Conservation (phyloP, 1,140 invertebrate species). For the Papilio polytes region DNA sequence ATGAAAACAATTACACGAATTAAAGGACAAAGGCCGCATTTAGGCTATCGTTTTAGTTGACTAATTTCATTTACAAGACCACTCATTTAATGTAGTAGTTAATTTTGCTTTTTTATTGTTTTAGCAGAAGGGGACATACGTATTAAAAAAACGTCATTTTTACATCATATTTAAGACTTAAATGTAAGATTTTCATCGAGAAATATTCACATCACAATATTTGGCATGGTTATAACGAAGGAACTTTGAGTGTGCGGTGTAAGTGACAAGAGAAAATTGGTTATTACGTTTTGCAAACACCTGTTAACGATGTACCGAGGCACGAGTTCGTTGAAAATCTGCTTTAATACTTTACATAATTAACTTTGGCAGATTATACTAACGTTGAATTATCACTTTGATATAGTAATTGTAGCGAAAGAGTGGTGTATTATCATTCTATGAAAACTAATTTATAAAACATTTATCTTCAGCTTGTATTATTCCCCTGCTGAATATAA, state of each 20-base stretch:
- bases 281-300: constrained; percentile 33
- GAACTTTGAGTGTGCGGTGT: constrained; percentile 25
- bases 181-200: background rate
- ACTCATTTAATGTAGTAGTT: too few relatives aligned
- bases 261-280: constrained; percentile 36
- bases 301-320: constrained; percentile 35
- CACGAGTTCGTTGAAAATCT: constrained; percentile 24
- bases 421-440: background rate
- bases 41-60: too few relatives aligned
- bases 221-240: constrained; percentile 27
- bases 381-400: constrained; percentile 12
- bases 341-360: constrained; percentile 19
- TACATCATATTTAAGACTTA: background rate
- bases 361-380: background rate
- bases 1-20: background rate
- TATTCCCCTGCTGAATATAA: too few relatives aligned
- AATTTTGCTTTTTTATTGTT: too few relatives aligned
- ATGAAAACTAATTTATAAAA: too few relatives aligned
- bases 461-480: too few relatives aligned
- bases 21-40: too few relatives aligned
- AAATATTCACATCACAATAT: constrained; percentile 11
- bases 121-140: too few relatives aligned
- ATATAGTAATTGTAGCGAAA: background rate
- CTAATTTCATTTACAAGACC: too few relatives aligned
- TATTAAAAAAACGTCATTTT: background rate